A percentile compares a stretch with the other conserved stretches of the same genome.
Evolutionary conservation across 1,140 invertebrate genomes (phyloP).

Genomic region (Drosophila tristis): DNA sequence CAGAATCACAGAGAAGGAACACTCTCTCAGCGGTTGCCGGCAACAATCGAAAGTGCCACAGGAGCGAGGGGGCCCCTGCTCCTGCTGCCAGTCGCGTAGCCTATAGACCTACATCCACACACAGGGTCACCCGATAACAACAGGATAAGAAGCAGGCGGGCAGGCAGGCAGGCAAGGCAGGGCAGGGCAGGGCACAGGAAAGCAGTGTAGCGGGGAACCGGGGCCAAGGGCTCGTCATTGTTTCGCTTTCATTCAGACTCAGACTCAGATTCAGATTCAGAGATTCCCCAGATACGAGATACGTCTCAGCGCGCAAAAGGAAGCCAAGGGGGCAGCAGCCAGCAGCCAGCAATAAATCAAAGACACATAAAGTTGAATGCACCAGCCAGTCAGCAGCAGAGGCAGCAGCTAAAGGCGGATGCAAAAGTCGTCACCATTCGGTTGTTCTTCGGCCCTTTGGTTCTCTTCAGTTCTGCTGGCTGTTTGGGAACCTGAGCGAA

Average conservation of each 20-base stretch:
- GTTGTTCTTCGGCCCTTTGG: slow-evolving; percentile 2
- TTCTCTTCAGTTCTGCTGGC: too few species aligned
- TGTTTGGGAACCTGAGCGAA: slow-evolving; percentile 56
- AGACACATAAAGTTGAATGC: slow-evolving; percentile 79
- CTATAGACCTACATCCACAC: slow-evolving; percentile 79
- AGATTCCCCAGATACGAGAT: slow-evolving; percentile 25
- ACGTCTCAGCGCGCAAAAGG: slow-evolving; percentile 10
- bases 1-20: slow-evolving; percentile 32
- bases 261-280: slow-evolving; percentile 17
- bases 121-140: slow-evolving; percentile 32
- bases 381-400: slow-evolving; percentile 33
- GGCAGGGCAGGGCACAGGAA: background rate
- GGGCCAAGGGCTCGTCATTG: slow-evolving; percentile 58
- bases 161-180: background rate
- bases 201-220: slow-evolving; percentile 6
- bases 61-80: background rate
- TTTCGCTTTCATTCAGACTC: slow-evolving; percentile 75
- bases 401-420: slow-evolving; percentile 53
- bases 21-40: slow-evolving; percentile 31
- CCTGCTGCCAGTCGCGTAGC: slow-evolving; percentile 31
- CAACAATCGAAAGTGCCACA: slow-evolving; percentile 76
- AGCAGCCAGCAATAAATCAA: slow-evolving; percentile 76
- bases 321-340: slow-evolving; percentile 33
- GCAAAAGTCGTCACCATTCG: slow-evolving; percentile 71
- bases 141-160: slow-evolving; percentile 8